Base-by-base conservation (phyloP, 2,888 invertebrate genomes). In the Ormyrus rosae region DNA sequence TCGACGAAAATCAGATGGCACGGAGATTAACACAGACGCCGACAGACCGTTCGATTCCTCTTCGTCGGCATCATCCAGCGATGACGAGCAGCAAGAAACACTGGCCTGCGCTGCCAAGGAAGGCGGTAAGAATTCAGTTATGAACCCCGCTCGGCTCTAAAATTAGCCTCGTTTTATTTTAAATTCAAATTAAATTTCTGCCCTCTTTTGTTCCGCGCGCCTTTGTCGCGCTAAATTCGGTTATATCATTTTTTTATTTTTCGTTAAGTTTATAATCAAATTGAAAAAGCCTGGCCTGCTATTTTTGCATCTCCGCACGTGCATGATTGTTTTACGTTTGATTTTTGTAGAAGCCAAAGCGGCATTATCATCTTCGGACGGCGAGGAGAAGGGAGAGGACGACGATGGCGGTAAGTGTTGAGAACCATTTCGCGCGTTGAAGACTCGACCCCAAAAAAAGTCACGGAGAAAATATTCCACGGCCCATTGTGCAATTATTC, bases 71-170 rank as follows among this genome's bases (percentile, higher is more conserved):
- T 92, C 92, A 80, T 87, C 89, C 8, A 90, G 89, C 82, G 90
- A 91, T 64, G 90, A 90, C 60, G 91, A 90, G 61, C 89, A 90
- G 83, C 84, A 85, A 67, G 90, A 91, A 81, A 87, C 90, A 11
- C 78, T 88, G 56, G 86, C 86, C 67, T 88, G 86, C 69, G 89
- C 91, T 88, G 90, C 92, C 67, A 92, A 93, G 84, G 92, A 92
- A 88, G 92, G 92, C 91, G 94, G 94, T 94, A 93, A 91, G 88
- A n/a, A 65, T 46, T 13, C n/a, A 11, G 9, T 48, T 34, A 45
- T 19, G 45, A 53, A 45, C 3, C 34, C 34, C 34, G 34, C 34
- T 4, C 34, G 34, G 34, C 34, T 34, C 34, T 4, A 46, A 10
- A 34, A 9, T 11, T 56, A 2, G 9, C 53, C 34, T 70, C 13